phyloP scores from a whole-genome alignment of 2,113 vertebrate genomes.

The Gobio gobio region DNA sequence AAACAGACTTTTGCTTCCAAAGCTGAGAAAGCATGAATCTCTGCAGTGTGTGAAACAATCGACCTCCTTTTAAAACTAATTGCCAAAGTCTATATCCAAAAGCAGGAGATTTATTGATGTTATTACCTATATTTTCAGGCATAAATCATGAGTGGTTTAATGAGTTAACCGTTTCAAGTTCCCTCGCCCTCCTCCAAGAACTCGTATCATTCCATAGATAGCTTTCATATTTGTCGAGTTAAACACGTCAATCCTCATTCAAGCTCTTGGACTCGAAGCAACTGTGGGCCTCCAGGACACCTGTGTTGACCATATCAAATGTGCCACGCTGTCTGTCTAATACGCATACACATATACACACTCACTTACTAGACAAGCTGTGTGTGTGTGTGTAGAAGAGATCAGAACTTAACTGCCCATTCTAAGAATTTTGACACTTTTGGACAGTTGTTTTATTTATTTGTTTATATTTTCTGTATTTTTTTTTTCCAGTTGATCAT shows the following conservation, averaged over 20 bases:
- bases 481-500: not conserved
- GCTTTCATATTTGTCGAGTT: conserved; percentile 60
- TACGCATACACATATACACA: not conserved
- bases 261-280: conserved; percentile 43
- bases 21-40: conserved; percentile 25
- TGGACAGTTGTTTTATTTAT: too few relatives aligned
- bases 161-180: conserved; percentile 37
- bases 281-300: conserved; percentile 46
- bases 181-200: conserved; percentile 11
- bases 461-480: too few relatives aligned
- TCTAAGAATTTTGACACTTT: too few relatives aligned
- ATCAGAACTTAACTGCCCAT: too few relatives aligned
- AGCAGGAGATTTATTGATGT: conserved; percentile 56
- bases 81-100: conserved; percentile 57
- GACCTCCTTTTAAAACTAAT: conserved; percentile 56
- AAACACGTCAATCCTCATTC: conserved; percentile 57
- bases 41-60: conserved; percentile 49
- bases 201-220: conserved; percentile 54
- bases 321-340: conserved; percentile 26
- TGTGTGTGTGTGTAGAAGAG: too few relatives aligned
- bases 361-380: not conserved
- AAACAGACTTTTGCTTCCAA: conserved; percentile 34
- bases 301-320: conserved; percentile 59
- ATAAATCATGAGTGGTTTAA: conserved; percentile 57
- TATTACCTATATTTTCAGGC: conserved; percentile 58